Evolutionary conservation across 2,797 vertebrate genomes (phyloP).

Genomic region (Danio choprae): DNA sequence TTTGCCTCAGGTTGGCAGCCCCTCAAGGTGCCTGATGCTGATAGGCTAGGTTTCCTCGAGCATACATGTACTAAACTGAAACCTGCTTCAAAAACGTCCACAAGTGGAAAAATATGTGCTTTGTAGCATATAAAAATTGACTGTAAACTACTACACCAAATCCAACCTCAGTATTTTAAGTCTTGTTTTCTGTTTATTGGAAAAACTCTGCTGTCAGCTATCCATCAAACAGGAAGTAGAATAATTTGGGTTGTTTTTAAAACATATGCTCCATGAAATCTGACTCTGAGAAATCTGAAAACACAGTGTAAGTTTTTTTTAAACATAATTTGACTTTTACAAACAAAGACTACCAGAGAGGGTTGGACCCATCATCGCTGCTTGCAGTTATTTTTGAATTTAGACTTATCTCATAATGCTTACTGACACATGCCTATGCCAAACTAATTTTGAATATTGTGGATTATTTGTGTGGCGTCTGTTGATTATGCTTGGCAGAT

Average conservation of each 20-base stretch:
- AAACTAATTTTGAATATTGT: not conserved
- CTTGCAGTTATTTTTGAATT: not conserved
- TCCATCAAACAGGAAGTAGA: too few relatives aligned
- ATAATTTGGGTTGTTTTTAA: too few relatives aligned
- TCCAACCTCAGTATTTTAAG: not conserved
- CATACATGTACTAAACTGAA: conserved; percentile 8
- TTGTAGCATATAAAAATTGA: not conserved
- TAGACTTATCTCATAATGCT: conserved; percentile 31
- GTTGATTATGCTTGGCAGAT: not conserved
- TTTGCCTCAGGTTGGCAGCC: conserved; percentile 16
- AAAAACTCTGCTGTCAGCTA: not conserved
- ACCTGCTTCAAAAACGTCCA: conserved; percentile 23
- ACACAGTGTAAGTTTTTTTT: too few relatives aligned
- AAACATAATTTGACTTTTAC: too few relatives aligned
- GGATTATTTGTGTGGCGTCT: not conserved
- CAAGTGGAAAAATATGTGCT: not conserved
- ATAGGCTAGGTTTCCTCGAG: conserved; percentile 12
- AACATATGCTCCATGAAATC: too few relatives aligned
- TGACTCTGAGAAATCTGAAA: too few relatives aligned
- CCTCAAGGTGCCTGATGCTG: conserved; percentile 27
- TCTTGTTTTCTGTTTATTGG: not conserved
- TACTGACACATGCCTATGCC: not conserved
- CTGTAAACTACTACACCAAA: not conserved
- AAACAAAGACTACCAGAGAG: too few relatives aligned
- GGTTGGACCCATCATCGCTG: too few relatives aligned